These are phyloP conservation scores for Onychostoma macrolepis DNA, from an alignment of 2,113 vertebrate species.

Conservation along the genomic window DNA sequence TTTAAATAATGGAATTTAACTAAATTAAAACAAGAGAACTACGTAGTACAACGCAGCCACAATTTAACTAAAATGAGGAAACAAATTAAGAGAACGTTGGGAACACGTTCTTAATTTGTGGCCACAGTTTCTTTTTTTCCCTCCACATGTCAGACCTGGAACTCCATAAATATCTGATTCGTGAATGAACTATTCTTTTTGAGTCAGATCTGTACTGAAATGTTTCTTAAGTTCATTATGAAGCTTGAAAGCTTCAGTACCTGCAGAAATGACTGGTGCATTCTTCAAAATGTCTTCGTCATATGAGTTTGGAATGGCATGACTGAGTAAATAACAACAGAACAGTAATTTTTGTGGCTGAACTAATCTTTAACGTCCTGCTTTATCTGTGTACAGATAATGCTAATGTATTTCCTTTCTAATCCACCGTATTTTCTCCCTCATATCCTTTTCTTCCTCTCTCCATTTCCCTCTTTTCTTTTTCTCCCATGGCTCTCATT, in stretches of 20 bases:
- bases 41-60: neutral
- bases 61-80: neutral
- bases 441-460: conserved; percentile 58
- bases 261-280: neutral
- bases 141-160: neutral
- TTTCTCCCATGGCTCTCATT: conserved; percentile 31
- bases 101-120: neutral
- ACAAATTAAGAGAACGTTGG: neutral
- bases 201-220: neutral
- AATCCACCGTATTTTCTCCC: neutral
- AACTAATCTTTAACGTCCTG: neutral
- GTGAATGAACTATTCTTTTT: neutral
- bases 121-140: neutral
- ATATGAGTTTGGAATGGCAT: neutral
- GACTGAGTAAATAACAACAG: neutral
- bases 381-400: conserved; percentile 12
- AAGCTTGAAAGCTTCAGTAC: neutral
- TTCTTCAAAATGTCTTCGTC: neutral
- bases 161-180: neutral
- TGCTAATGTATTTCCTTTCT: conserved; percentile 11
- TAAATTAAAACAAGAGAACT: neutral
- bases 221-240: neutral
- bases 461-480: conserved; percentile 48
- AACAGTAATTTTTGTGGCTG: neutral
- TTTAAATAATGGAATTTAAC: neutral